Conservation (phyloP, 2,888 invertebrate genomes). For the Tanytarsus gracilentus region DNA sequence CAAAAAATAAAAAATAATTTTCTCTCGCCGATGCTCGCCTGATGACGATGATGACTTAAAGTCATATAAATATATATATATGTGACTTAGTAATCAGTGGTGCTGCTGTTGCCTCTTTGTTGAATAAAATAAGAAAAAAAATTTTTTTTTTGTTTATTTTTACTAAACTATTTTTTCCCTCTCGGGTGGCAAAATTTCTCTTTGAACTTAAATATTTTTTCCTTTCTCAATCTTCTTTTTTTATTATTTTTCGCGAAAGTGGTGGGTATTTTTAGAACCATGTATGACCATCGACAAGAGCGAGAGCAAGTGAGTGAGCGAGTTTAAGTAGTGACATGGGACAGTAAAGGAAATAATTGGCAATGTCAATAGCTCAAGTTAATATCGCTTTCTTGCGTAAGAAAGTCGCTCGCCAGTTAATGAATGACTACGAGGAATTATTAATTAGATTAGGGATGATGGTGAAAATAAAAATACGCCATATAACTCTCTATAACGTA, state of each 20-base stretch:
- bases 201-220: constrained; percentile 7
- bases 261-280: constrained; percentile 1
- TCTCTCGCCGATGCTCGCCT: too few relatives aligned
- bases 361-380: constrained; percentile 4
- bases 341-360: background rate
- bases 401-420: too few relatives aligned
- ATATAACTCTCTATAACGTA: too few relatives aligned
- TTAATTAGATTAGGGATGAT: too few relatives aligned
- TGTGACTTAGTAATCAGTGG: background rate
- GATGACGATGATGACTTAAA: too few relatives aligned
- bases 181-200: too few relatives aligned
- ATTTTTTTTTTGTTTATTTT: constrained; percentile 5
- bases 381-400: constrained; percentile 3
- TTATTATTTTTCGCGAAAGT: background rate
- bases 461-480: too few relatives aligned
- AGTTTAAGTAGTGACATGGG: background rate
- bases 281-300: constrained; percentile 7
- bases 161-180: constrained; percentile 10
- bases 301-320: background rate
- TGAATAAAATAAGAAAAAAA: background rate
- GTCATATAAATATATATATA: too few relatives aligned
- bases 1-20: too few relatives aligned
- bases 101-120: background rate
- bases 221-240: background rate
- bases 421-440: too few relatives aligned